Evolutionary conservation across 1,140 invertebrate genomes (phyloP), one percentile per base, ranked within the genome.

Genomic region (Dendrolimus punctatus): DNA sequence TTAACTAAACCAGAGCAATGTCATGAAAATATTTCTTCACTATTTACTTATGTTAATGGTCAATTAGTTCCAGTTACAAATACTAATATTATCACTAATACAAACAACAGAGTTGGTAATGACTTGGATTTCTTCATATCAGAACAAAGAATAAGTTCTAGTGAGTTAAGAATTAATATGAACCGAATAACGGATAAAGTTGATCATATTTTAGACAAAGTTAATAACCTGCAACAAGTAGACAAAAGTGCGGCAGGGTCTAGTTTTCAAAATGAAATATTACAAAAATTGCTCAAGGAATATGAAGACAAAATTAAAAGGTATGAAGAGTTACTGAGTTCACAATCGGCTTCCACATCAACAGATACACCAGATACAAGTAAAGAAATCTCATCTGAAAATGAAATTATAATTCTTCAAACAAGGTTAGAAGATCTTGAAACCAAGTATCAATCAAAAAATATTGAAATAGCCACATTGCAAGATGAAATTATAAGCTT

Each of bases 141-240:
- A 60, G 81, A 85, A 68, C 79, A 85, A 64, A 78, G 74, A 65
- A 68, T 85, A 40, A 76, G 60, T 51, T 80, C 80, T 53, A 78
- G 66, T 78, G 81, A 85, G 62, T 48, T 85, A 49, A 66, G 81
- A 56, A 82, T 85, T 23, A 82, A 81, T 58, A 66, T 82, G 39
- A 77, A 64, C 53, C 77, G 75, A 68, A 61, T 83, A 47, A 64
- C 68, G 46, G 76, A 83, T 44, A 82, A 80, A 70, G 47, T 82
- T 49, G 79, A 85, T 48, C 50, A 68, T 58, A 55, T 82, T 44
- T 49, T 73, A 46, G 57, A 71, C 39, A 77, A 69, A 65, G 38
- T 77, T 38, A 71, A 63, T 57, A 50, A 60, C 53, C 45, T 68
- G 39, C 40, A 58, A 39, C 55, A 60, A 47, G 40, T 52, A 47